Conservation (phyloP, 2,888 invertebrate species). For the Smittia sp. region DNA sequence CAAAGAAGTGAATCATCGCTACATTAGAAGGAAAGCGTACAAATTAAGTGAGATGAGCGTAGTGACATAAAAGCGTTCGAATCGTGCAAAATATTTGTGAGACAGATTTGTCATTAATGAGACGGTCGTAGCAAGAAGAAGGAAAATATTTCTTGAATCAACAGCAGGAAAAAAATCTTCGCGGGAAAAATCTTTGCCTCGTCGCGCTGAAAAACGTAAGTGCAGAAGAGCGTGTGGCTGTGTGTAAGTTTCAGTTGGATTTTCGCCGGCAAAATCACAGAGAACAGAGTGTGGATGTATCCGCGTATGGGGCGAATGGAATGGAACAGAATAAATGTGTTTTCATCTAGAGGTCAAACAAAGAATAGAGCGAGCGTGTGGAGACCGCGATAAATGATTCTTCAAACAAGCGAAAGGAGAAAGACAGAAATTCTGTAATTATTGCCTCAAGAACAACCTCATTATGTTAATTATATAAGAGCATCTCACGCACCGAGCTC, state of each 20-base stretch:
- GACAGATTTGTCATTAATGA: no score
- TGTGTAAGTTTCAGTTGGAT: constrained; percentile 9
- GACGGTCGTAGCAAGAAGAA: background rate
- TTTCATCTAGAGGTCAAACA: constrained; percentile 34
- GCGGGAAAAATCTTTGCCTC: background rate
- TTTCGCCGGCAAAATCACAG: constrained; percentile 21
- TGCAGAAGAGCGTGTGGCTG: constrained; percentile 20
- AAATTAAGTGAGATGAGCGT: background rate
- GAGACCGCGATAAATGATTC: constrained; percentile 32
- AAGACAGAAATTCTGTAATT: constrained; percentile 32
- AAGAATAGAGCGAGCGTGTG: constrained; percentile 17
- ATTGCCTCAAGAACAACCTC: constrained; percentile 30
- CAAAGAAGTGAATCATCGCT: constrained; percentile 11
- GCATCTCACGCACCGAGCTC: constrained; percentile 7
- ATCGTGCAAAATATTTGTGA: no score
- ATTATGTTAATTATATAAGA: constrained; percentile 39
- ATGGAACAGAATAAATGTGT: constrained; percentile 15
- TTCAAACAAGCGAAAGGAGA: constrained; percentile 1
- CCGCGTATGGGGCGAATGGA: background rate
- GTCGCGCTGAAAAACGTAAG: constrained; percentile 14
- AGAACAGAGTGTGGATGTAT: background rate
- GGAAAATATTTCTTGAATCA: background rate
- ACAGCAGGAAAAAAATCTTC: background rate
- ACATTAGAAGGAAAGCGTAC: background rate
- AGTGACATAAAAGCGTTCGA: background rate